Evolutionary conservation across 2,888 invertebrate genomes (phyloP), one percentile per base, ranked within the genome.

Genomic region (Coleophora deauratella): DNA sequence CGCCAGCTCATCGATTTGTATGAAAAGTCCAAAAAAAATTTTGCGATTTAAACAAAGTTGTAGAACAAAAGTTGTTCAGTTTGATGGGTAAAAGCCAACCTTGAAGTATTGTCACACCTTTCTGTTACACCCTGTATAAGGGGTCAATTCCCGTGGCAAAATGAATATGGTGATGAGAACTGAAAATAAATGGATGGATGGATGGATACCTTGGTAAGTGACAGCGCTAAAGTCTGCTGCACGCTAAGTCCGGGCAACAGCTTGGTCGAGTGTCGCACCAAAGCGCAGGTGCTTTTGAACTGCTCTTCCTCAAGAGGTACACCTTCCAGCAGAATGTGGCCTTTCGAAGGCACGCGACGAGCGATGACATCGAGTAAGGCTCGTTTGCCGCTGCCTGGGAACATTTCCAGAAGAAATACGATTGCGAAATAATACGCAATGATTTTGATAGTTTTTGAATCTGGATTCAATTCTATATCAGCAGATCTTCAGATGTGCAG

Each of bases 331-430:
- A 95, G 87, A 15, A 98, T 94, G 65, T 96, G 94, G 0, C 98
- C 98, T 42, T 96, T 89, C 1, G 93, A 93, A 1, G 94, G 91
- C 9, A 94, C 91, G 28, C 95, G 88, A 12, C 94, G 87, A 0
- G 94, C 92, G 42, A 98, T 95, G 7, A 98, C 97, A 71, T 98
- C 98, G 7, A 99, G 84, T 2, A 99, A 88, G 0, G 97, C 97
- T 28, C 96, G 91, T 69, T 99, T 99, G 0, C 98, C 98, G 55
- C 97, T 97, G 10, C 96, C 96, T 95, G 57, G 6, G 33, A 21
- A 35, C 30, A 27, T 27, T n/a, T n/a, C 9, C 14, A 9, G n/a
- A n/a, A n/a, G n/a, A 35, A 13, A 3, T 11, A 35, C 9, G n/a
- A n/a, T n/a, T n/a, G n/a, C n/a, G n/a, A n/a, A n/a, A n/a, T 13